Base-by-base conservation (phyloP, 2,113 vertebrate genomes). In the Centrocercus urophasianus region DNA sequence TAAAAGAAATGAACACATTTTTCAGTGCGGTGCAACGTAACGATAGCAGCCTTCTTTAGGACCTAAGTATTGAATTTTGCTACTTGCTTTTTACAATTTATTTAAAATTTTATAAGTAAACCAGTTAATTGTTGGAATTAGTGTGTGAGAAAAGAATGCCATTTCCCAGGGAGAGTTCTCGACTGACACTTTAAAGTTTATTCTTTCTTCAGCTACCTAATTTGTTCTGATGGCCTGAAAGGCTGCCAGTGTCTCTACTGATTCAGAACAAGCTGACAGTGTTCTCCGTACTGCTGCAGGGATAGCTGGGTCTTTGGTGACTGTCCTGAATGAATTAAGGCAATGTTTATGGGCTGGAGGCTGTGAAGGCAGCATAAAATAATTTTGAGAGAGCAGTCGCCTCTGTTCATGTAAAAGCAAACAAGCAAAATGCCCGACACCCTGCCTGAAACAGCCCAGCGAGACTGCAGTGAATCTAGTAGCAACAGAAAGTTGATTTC, bases 221-320 rank as follows among this genome's bases (percentile, higher is more conserved):
- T 86, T 92, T 91, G 86, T 91, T 84, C 0, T 0, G 66, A 34
- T 70, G 40, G 38, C 61, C 86, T 73, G 89, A 88, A 94, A 91
- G 48, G 66, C 96, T 95, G 94, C 95, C 93, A 83, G 73, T 34
- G 54, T 95, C 73, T n/a, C 11, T 91, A 91, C 83, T 92, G 89
- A 76, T 97, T 89, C 89, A 64, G 88, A 93, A 89, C 96, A 96
- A 92, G 82, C 93, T 83, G 91, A 89, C 67, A 89, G 96, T 97
- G 97, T 95, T 95, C 56, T 43, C 75, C 79, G 82, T 80, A 70
- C 85, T 76, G 61, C 14, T 93, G 90, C 88, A 83, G 73, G 83
- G 89, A 72, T 96, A 79, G 48, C 95, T 93, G 84, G 42, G 32
- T 89, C 76, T 93, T 91, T 50, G 11, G 86, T 88, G 81, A 60